Evolutionary conservation across 2,797 vertebrate species (phyloP).

Genomic region (Otus scops): DNA sequence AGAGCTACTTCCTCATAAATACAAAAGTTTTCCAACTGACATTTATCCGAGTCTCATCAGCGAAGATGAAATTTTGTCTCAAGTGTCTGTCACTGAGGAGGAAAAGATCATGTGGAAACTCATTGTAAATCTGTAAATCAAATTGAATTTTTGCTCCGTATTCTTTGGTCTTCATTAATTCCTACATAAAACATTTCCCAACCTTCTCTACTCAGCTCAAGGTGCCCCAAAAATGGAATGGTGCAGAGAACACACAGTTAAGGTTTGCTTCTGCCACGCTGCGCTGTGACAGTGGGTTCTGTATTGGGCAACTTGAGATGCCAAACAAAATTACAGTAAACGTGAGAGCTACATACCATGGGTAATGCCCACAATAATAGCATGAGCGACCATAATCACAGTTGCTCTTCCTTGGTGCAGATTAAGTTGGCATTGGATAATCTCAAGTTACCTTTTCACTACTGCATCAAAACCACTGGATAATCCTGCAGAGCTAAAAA

Average conservation of each 20-base stretch:
- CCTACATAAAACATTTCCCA: not conserved
- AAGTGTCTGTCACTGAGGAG: not conserved
- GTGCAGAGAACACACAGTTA: not conserved
- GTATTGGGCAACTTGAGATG: not conserved
- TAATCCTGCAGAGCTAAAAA: not conserved
- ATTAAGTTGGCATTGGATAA: not conserved
- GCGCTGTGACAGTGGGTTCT: not conserved
- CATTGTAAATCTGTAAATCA: not conserved
- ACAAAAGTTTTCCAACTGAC: not conserved
- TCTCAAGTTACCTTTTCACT: not conserved
- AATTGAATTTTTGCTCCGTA: not conserved
- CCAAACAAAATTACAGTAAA: not conserved
- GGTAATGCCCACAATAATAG: not conserved
- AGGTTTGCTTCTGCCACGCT: not conserved
- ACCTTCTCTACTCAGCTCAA: not conserved
- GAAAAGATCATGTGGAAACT: not conserved
- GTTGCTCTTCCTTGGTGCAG: not conserved
- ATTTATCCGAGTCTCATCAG: not conserved
- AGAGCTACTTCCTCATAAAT: conserved; percentile 25
- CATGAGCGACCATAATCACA: not conserved
- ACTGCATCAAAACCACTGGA: not conserved
- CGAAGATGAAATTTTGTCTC: not conserved
- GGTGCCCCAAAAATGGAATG: not conserved
- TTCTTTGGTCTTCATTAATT: not conserved
- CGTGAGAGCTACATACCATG: accelerated